These are phyloP conservation scores for Benitochromis conjunctus DNA, from an alignment of 2,113 vertebrate species.

Conservation along the genomic window DNA sequence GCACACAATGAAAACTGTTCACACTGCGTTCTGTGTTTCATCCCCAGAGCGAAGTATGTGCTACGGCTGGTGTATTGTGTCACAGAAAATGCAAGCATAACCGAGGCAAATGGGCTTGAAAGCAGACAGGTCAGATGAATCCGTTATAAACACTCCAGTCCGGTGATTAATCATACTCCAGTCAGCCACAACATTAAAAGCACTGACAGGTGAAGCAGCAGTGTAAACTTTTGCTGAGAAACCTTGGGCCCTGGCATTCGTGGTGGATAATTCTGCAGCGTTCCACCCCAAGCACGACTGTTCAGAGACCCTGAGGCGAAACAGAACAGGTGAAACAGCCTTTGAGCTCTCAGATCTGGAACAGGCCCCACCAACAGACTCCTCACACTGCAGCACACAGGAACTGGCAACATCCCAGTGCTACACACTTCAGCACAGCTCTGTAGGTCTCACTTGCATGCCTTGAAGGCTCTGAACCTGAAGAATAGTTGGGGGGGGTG, in stretches of 20 bases:
- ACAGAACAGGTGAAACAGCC: neutral
- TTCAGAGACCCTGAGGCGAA: neutral
- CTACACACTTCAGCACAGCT: neutral
- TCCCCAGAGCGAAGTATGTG: neutral
- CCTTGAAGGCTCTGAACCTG: neutral
- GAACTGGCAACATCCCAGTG: neutral
- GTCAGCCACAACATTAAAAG: neutral
- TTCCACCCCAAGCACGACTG: neutral
- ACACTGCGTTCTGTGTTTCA: neutral
- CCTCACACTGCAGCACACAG: neutral
- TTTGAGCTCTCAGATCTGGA: neutral
- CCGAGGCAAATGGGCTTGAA: neutral
- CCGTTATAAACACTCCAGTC: neutral
- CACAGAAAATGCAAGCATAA: neutral
- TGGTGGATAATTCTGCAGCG: neutral
- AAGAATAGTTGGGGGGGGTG: fast-evolving
- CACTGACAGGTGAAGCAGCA: neutral
- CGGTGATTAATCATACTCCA: neutral
- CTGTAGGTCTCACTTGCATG: neutral
- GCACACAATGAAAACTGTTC: neutral
- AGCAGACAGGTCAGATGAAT: neutral
- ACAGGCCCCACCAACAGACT: neutral
- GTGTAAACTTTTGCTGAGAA: neutral
- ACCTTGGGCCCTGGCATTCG: neutral
- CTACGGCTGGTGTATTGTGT: neutral